A percentile compares a stretch with the other conserved stretches of the same genome.
These are phyloP conservation scores for Phoxinus dragarum DNA, from an alignment of 2,797 vertebrate species.

Conservation along the genomic window DNA sequence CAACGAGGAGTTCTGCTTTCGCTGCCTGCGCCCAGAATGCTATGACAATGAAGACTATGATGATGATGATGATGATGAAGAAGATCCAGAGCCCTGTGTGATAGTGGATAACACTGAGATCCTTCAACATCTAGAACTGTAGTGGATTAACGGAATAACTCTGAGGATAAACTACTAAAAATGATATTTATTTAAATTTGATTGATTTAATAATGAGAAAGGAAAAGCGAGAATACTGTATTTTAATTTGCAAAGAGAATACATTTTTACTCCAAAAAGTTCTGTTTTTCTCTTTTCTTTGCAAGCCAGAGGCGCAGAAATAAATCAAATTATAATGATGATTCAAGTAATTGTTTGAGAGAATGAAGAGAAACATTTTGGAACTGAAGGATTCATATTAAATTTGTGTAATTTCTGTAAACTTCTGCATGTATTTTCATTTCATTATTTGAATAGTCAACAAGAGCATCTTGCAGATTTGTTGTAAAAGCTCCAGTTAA, in stretches of 20 bases:
- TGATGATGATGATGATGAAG: background rate
- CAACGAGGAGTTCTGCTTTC: constrained; percentile 53
- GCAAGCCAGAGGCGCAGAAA: background rate
- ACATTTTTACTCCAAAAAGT: background rate
- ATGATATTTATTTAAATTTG: background rate
- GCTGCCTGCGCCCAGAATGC: constrained; percentile 47
- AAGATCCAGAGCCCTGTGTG: background rate
- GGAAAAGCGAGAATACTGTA: background rate
- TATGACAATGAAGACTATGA: background rate
- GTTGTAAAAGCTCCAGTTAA: background rate
- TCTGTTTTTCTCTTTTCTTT: background rate
- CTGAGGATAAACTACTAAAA: background rate
- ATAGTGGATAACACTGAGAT: constrained; percentile 53
- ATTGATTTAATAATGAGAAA: background rate
- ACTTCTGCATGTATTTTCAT: background rate
- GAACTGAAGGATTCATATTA: background rate
- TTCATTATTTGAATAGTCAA: background rate
- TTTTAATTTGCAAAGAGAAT: background rate
- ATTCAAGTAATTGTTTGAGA: background rate
- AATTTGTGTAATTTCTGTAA: background rate
- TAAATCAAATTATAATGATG: background rate
- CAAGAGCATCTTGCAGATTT: background rate
- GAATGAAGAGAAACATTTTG: background rate
- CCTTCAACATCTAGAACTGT: constrained; percentile 10
- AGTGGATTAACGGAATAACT: background rate